Evolutionary conservation across 2,888 invertebrate species (phyloP).

Genomic region (Abrostola tripartita): DNA sequence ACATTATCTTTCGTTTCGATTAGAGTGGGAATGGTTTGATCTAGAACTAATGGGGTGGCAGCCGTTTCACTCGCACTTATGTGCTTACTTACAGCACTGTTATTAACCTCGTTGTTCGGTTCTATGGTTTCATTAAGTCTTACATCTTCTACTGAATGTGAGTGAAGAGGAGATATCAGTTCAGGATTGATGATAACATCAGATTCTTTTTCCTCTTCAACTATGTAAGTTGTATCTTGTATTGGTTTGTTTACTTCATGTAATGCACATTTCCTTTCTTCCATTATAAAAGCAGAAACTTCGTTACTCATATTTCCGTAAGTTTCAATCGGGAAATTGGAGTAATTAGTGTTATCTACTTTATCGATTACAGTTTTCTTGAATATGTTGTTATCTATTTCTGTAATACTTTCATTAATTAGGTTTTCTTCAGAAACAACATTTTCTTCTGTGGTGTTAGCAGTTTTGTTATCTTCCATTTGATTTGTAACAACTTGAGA

Average conservation of each 20-base stretch:
- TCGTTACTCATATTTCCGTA: slow-evolving; percentile 31
- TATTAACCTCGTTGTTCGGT: slow-evolving; percentile 2
- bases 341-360: neutral
- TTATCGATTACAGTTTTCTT: slow-evolving; percentile 6
- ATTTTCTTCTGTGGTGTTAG: slow-evolving; percentile 40
- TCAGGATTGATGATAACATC: slow-evolving; percentile 17
- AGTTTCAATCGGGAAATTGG: slow-evolving; percentile 10
- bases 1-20: slow-evolving; percentile 8
- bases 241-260: slow-evolving; percentile 17
- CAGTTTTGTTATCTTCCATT: slow-evolving; percentile 36
- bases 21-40: slow-evolving; percentile 1
- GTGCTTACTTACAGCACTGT: slow-evolving; percentile 7
- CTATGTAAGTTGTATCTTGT: neutral
- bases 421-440: slow-evolving; percentile 16
- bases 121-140: slow-evolving; percentile 14
- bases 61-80: neutral
- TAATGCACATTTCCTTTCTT: slow-evolving; percentile 35
- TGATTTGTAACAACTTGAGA: slow-evolving; percentile 11
- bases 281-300: slow-evolving; percentile 44
- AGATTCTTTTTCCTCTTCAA: slow-evolving; percentile 12
- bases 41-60: slow-evolving; percentile 11
- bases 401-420: slow-evolving; percentile 10
- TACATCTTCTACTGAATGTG: slow-evolving; percentile 6
- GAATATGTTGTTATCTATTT: slow-evolving; percentile 12
- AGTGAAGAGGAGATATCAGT: slow-evolving; percentile 10